These are phyloP conservation scores for Pangasius macronema DNA, from an alignment of 2,797 vertebrate genomes.

Conservation along the genomic window DNA sequence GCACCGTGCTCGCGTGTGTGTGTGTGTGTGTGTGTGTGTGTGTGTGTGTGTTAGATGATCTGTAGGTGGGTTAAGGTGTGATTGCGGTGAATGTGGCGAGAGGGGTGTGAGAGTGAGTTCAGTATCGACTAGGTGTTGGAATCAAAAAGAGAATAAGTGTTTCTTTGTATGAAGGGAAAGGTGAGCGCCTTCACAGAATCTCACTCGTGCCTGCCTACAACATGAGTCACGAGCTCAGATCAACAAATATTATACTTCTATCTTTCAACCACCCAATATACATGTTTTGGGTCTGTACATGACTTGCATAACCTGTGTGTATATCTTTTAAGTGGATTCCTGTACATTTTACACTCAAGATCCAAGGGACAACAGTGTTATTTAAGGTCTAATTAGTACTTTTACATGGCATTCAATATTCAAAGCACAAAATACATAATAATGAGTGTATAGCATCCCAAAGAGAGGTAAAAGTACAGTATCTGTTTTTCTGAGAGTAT, in stretches of 20 bases:
- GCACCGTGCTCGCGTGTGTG: slow-evolving; percentile 8
- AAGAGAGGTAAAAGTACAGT: neutral
- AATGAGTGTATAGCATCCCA: neutral
- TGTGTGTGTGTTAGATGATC: slow-evolving; percentile 25
- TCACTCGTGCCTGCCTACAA: slow-evolving; percentile 26
- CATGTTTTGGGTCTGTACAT: neutral
- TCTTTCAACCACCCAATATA: neutral
- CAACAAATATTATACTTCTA: slow-evolving; percentile 13
- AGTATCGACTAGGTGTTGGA: slow-evolving; percentile 18
- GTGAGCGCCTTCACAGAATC: slow-evolving; percentile 32
- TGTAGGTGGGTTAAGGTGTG: slow-evolving; percentile 43
- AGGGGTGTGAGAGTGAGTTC: slow-evolving; percentile 34
- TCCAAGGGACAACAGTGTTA: too few relatives aligned
- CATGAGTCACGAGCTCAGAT: slow-evolving; percentile 4
- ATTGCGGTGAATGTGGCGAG: slow-evolving; percentile 33
- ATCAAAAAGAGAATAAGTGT: slow-evolving; percentile 28
- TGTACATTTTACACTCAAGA: too few relatives aligned
- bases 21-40: neutral
- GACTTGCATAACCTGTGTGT: neutral
- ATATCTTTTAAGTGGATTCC: neutral
- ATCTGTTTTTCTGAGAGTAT: neutral
- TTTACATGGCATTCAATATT: neutral
- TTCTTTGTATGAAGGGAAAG: slow-evolving; percentile 30
- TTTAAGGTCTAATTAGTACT: neutral
- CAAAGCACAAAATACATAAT: neutral